phyloP scores from a whole-genome alignment of 2,888 invertebrate species.

The Phyllotreta striolata region DNA sequence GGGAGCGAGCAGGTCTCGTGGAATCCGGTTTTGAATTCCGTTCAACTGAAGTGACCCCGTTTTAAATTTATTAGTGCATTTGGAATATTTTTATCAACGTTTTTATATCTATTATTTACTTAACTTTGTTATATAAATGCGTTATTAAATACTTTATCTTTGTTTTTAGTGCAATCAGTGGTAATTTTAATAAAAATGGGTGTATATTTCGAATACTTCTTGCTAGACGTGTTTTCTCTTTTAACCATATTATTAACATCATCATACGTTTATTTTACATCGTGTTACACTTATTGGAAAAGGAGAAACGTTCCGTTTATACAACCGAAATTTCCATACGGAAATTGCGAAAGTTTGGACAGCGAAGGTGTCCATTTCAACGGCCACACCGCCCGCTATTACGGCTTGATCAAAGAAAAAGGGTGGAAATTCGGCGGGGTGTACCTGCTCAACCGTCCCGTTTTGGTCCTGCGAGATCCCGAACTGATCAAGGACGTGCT shows the following conservation, averaged over 20 bases:
- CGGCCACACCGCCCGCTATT: background rate
- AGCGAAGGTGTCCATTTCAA: constrained; percentile 1
- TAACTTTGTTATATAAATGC: too few species aligned
- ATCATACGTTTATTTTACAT: background rate
- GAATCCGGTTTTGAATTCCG: background rate
- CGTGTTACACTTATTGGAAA: constrained; percentile 4
- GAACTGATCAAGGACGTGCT: constrained; percentile 51
- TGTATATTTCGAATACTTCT: background rate
- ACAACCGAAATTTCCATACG: constrained; percentile 1
- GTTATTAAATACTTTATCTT: background rate
- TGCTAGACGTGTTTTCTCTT: background rate
- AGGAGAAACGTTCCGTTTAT: background rate
- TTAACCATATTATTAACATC: background rate
- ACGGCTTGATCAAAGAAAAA: background rate
- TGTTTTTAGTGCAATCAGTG: constrained; percentile 1
- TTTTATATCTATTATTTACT: too few species aligned
- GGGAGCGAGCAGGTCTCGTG: too few species aligned
- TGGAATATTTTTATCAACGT: too few species aligned
- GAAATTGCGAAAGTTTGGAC: background rate
- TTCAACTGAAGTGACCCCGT: constrained; percentile 7
- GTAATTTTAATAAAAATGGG: background rate
- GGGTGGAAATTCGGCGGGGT: background rate
- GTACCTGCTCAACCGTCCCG: background rate
- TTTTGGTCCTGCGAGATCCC: constrained; percentile 44
- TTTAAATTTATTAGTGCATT: too few species aligned